A percentile compares a stretch with the other conserved stretches of the same genome.
These are phyloP conservation scores for Trochalopteron elliotii DNA, from an alignment of 2,113 vertebrate genomes.

Conservation along the genomic window DNA sequence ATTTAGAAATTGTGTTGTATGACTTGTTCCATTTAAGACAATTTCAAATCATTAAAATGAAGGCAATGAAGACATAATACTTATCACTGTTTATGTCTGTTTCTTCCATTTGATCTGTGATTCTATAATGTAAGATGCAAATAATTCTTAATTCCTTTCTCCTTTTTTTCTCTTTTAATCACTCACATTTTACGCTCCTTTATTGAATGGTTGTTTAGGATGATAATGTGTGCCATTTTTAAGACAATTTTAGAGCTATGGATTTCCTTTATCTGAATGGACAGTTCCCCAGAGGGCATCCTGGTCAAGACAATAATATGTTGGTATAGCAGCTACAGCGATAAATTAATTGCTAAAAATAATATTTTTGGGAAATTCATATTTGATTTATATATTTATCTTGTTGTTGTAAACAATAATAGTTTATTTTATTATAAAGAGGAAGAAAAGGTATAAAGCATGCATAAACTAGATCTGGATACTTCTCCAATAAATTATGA, in stretches of 20 bases:
- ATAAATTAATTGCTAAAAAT: background rate
- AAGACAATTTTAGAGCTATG: background rate
- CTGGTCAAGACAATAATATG: background rate
- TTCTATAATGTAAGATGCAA: background rate
- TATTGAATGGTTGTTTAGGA: background rate
- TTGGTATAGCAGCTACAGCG: background rate
- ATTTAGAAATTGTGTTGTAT: background rate
- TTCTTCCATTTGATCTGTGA: background rate
- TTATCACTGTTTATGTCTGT: background rate
- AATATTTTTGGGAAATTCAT: background rate
- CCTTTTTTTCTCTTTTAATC: background rate
- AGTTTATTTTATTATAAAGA: background rate
- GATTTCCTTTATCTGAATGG: background rate
- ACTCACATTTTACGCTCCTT: background rate
- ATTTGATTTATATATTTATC: background rate
- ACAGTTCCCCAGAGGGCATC: background rate
- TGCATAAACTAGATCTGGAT: background rate
- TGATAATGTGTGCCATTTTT: background rate
- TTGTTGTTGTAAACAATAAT: background rate
- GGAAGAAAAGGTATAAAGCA: background rate
- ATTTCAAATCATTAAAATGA: background rate
- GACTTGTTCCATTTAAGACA: background rate
- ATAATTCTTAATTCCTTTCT: background rate
- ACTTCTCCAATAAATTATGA: background rate
- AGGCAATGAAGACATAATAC: background rate